Base-by-base conservation (phyloP, 2,797 vertebrate species). In the Fistularia commersonii region DNA sequence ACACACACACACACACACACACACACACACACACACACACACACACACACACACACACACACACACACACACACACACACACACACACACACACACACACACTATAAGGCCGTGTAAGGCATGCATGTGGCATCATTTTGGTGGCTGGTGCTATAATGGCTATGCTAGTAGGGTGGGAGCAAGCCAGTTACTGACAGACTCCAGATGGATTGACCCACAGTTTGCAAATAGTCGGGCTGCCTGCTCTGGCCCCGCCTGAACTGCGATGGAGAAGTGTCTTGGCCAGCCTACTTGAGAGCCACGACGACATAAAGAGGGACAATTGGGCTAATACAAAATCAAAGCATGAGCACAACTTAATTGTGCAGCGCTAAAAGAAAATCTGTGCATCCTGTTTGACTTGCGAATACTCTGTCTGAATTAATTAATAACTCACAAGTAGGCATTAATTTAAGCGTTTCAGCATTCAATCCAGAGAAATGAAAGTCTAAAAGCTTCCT, bases 201-300 rank as follows among this genome's bases (percentile, higher is more conserved):
- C 69, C 75, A 82, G 84, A 86, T 82, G 79, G 81, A 85, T 82
- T 66, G 67, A 78, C 47, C 49, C 58, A 53, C 38, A 12, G 64
- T 61, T 58, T 45, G 23, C 5, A 45, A 32, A 51, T 33, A 47
- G 42, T 36, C 45, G 45, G 8, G 6, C 49, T 41, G 55, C 51
- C 32, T 51, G 42, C 36, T 37, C 45, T 41, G 53, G 57, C 41
- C 45, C 33, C 8, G 38, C 5, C 14, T 48, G 42, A 14, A 57
- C 52, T 14, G 33, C 37, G 1, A 43, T 54, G 48, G 42, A 38
- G 8, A 38, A 11, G 9, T 9, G 9, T 9, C 8, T 11, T 5
- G 37, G 8, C 37, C 41, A 35, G 56, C 48, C 56, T 60, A 56
- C 49, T 65, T 66, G 56, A 31, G 52, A 62, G 48, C 42, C 44